Evolutionary conservation across 1,140 invertebrate genomes (phyloP).

Genomic region (Brachystomella parvula): DNA sequence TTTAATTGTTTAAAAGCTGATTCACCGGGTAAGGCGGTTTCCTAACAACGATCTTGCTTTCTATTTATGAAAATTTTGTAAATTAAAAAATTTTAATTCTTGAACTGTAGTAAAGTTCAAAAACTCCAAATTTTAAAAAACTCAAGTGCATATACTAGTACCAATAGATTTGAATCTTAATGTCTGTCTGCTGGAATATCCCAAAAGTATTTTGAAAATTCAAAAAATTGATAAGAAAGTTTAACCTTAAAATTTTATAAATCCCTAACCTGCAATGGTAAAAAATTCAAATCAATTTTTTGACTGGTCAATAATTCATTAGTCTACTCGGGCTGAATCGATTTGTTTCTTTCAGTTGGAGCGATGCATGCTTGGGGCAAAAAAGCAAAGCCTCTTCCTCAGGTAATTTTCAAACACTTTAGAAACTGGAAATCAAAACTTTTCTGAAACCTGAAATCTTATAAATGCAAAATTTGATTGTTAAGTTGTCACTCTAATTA

Average conservation of each 20-base stretch:
- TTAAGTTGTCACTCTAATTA: not conserved
- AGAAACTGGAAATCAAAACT: not conserved
- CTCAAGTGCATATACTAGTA: too few relatives aligned
- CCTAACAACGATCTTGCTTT: not conserved
- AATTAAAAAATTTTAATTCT: not conserved
- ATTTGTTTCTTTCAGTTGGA: conserved; percentile 5
- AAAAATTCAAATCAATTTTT: not conserved
- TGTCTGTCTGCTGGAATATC: too few relatives aligned
- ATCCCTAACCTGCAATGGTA: not conserved
- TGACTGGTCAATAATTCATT: too few relatives aligned
- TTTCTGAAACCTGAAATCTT: not conserved
- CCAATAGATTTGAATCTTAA: too few relatives aligned
- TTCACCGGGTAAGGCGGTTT: not conserved
- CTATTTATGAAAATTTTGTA: not conserved
- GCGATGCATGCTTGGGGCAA: conserved; percentile 10
- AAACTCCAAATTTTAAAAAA: too few relatives aligned
- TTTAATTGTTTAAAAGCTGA: not conserved
- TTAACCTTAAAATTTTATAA: not conserved
- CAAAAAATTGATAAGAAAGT: not conserved
- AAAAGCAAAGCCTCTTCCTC: conserved; percentile 12
- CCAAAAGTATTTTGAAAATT: not conserved
- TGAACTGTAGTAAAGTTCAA: not conserved
- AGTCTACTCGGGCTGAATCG: too few relatives aligned
- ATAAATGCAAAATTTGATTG: not conserved
- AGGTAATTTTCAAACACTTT: conserved; percentile 8